Percentiles rank a stretch among this genome's conserved stretches.
Evolutionary conservation across 2,888 invertebrate genomes (phyloP).

Genomic region (Atrina japonica): DNA sequence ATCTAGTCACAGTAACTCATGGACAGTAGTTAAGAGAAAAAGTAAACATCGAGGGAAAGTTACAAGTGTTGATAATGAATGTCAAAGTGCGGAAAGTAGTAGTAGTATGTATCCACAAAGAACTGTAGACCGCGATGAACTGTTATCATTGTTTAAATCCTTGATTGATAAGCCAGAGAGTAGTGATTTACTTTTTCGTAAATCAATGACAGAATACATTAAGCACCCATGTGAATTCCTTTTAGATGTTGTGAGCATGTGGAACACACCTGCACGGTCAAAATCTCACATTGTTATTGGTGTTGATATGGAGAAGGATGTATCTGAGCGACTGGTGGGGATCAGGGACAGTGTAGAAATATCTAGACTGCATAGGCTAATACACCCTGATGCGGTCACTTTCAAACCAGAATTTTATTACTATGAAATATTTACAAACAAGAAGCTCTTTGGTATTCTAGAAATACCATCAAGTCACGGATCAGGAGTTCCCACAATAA

Average conservation of each 20-base stretch:
- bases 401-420: slow-evolving; percentile 38
- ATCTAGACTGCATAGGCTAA: background rate
- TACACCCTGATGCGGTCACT: slow-evolving; percentile 25
- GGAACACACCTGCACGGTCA: slow-evolving; percentile 44
- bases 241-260: slow-evolving; percentile 43
- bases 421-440: slow-evolving; percentile 17
- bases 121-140: background rate
- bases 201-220: slow-evolving; percentile 11
- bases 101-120: background rate
- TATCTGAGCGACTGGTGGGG: background rate
- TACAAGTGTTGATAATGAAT: slow-evolving; percentile 3
- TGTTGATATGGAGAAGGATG: background rate
- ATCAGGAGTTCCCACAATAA: slow-evolving; percentile 27
- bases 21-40: background rate
- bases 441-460: slow-evolving; percentile 36
- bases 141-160: background rate
- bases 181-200: slow-evolving; percentile 33
- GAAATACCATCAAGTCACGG: slow-evolving; percentile 31
- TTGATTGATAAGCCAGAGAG: slow-evolving; percentile 20
- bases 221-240: slow-evolving; percentile 26
- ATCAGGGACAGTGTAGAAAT: background rate
- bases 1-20: background rate
- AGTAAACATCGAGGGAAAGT: background rate
- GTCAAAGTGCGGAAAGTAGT: background rate
- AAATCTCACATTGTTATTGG: slow-evolving; percentile 41